Conservation (phyloP, 2,888 invertebrate genomes). For the Campoletis raptor region DNA sequence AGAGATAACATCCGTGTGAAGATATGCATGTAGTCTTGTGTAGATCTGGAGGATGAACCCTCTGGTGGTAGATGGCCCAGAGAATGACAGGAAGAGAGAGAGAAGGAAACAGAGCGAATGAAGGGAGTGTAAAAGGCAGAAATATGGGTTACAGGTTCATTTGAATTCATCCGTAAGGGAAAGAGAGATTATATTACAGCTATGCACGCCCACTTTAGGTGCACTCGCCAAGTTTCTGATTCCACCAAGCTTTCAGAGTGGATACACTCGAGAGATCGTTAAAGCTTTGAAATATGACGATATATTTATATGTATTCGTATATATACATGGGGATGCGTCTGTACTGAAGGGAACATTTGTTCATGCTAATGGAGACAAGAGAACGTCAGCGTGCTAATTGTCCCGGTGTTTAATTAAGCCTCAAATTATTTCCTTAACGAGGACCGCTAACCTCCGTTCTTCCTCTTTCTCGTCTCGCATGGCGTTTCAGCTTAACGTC, state of each 20-base stretch:
- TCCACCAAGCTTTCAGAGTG: conserved; percentile 6
- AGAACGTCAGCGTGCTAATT: conserved; percentile 75
- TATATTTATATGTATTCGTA: background rate
- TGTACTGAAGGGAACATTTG: conserved; percentile 8
- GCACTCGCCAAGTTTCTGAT: conserved; percentile 30
- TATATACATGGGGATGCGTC: background rate
- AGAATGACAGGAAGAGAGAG: background rate
- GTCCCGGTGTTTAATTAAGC: conserved; percentile 79
- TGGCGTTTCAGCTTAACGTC: background rate
- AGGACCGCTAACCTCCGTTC: conserved; percentile 72
- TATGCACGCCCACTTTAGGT: conserved; percentile 27
- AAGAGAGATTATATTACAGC: conserved; percentile 17
- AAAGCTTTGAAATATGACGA: conserved; percentile 33
- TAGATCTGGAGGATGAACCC: background rate
- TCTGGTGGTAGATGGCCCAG: background rate
- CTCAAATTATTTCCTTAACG: conserved; percentile 79
- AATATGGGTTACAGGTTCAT: conserved; percentile 39
- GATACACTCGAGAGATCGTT: conserved; percentile 27
- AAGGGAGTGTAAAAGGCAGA: conserved; percentile 14
- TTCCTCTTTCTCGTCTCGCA: conserved; percentile 64
- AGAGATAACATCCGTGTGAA: conserved; percentile 16
- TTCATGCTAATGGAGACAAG: conserved; percentile 7
- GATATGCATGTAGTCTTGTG: background rate
- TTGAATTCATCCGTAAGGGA: conserved; percentile 9
- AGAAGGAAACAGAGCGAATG: background rate